Percentiles rank a stretch among this genome's conserved stretches.
phyloP scores from a whole-genome alignment of 2,888 invertebrate species.

The Callimorpha dominula region DNA sequence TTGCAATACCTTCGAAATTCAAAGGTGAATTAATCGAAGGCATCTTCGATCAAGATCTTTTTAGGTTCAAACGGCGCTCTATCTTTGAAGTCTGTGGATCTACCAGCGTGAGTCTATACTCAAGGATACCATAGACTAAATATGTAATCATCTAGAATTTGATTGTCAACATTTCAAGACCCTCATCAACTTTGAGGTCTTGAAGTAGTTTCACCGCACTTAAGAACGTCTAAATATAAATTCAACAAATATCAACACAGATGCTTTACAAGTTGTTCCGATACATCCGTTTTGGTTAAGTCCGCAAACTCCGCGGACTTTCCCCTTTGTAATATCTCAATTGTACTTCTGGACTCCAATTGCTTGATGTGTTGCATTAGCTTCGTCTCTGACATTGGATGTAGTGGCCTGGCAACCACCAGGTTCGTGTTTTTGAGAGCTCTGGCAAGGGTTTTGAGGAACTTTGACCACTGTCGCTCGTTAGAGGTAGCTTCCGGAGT shows the following conservation, averaged over 20 bases:
- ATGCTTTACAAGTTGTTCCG: constrained; percentile 71
- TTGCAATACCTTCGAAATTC: constrained; percentile 1
- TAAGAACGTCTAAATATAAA: background rate
- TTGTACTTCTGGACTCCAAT: constrained; percentile 73
- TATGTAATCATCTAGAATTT: constrained; percentile 1
- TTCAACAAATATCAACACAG: constrained; percentile 68
- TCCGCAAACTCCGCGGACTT: constrained; percentile 76
- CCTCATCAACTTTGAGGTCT: background rate
- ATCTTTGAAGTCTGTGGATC: background rate
- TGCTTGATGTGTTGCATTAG: constrained; percentile 70
- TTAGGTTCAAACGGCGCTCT: background rate
- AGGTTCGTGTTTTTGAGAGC: constrained; percentile 73
- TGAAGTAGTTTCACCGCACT: background rate
- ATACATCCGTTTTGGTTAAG: constrained; percentile 71
- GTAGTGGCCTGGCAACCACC: constrained; percentile 66
- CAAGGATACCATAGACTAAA: constrained; percentile 4
- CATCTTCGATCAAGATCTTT: background rate
- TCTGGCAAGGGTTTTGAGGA: constrained; percentile 83
- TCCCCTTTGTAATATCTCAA: constrained; percentile 79
- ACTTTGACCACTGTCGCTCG: constrained; percentile 85
- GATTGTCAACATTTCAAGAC: background rate
- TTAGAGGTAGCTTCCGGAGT: constrained; percentile 78
- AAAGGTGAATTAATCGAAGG: background rate
- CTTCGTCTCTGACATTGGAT: constrained; percentile 62
- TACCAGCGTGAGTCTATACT: background rate